Evolutionary conservation across 2,113 vertebrate genomes (phyloP).

Genomic region (Prietella phreatophila): DNA sequence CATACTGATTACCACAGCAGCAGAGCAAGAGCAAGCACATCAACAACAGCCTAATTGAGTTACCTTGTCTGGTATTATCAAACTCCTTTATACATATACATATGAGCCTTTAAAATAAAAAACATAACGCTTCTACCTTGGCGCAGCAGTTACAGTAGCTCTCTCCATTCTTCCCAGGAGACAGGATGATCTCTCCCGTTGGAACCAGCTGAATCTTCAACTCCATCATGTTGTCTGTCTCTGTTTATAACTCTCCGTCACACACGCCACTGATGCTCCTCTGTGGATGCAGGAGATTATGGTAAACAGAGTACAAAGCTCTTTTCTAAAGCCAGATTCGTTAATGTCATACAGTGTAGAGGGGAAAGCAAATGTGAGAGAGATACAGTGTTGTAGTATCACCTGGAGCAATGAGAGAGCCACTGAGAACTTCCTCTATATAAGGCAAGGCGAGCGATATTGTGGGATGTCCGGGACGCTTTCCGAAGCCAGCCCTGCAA

Average conservation of each 20-base stretch:
- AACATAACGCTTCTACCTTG: conserved; percentile 49
- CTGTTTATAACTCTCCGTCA: not conserved
- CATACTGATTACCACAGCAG: not conserved
- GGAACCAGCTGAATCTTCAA: conserved; percentile 62
- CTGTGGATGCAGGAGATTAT: conserved; percentile 1
- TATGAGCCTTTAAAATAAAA: not conserved
- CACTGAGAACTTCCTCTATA: conserved; percentile 59
- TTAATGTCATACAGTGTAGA: not conserved
- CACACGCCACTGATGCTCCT: conserved; percentile 7
- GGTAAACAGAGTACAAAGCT: not conserved
- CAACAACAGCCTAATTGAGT: not conserved
- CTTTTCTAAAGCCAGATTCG: not conserved
- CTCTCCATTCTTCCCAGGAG: conserved; percentile 63
- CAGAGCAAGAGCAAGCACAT: not conserved
- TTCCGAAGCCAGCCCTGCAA: conserved; percentile 44
- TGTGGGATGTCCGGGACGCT: conserved; percentile 46
- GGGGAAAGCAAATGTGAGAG: not conserved
- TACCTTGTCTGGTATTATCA: not conserved
- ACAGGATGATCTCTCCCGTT: conserved; percentile 62
- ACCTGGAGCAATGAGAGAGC: conserved; percentile 59
- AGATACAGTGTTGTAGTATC: conserved; percentile 44
- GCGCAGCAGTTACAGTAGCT: conserved; percentile 55
- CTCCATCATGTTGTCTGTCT: conserved; percentile 57
- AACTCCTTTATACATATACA: not conserved
- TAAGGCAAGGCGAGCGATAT: conserved; percentile 56